phyloP scores from a whole-genome alignment of 2,797 vertebrate species.

The Serranus cabrilla region DNA sequence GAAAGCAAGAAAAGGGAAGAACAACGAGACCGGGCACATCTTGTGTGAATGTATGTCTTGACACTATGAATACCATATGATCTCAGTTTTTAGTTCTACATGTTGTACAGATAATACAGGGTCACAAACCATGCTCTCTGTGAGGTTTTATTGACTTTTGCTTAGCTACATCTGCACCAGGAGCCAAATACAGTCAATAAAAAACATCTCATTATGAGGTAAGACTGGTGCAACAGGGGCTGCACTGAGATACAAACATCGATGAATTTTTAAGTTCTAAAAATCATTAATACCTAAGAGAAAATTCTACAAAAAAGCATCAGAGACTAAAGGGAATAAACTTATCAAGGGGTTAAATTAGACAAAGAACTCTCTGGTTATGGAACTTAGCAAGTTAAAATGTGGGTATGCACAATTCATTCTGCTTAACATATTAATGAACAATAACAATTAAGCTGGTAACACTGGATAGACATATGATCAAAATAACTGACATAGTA shows the following conservation, averaged over 20 bases:
- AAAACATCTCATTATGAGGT: neutral
- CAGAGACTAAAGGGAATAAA: neutral
- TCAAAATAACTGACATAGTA: neutral
- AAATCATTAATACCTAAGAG: neutral
- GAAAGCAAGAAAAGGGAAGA: neutral
- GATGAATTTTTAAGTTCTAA: neutral
- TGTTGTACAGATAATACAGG: slow-evolving; percentile 4
- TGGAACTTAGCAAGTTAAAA: neutral
- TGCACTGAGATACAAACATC: neutral
- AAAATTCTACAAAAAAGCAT: neutral
- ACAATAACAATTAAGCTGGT: neutral
- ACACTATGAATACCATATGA: neutral
- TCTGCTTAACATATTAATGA: neutral
- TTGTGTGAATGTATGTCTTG: slow-evolving; percentile 4
- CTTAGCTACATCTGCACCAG: neutral
- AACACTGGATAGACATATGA: neutral
- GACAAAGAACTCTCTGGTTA: neutral
- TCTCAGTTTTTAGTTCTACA: slow-evolving; percentile 3
- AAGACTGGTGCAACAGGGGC: neutral
- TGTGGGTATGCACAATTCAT: neutral
- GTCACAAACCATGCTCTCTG: slow-evolving; percentile 12
- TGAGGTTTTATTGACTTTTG: slow-evolving; percentile 31
- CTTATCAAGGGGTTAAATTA: neutral
- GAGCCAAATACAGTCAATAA: slow-evolving; percentile 25
- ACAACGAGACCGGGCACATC: neutral